Base-by-base conservation (phyloP, 2,113 vertebrate genomes). In the Tringa solitaria region DNA sequence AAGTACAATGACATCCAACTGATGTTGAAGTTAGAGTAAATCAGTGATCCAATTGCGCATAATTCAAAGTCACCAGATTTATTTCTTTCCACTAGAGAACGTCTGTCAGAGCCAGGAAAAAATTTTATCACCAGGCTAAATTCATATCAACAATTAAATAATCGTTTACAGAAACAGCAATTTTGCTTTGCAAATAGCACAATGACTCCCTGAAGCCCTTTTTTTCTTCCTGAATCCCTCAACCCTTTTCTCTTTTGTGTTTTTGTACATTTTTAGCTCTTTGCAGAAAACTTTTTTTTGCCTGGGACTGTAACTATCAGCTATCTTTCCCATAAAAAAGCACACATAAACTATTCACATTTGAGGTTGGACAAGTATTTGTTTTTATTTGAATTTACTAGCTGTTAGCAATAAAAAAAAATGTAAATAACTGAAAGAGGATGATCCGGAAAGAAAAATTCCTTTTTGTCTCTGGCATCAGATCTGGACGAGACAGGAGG, bases 111-210 rank as follows among this genome's bases (percentile, higher is more conserved):
- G 94, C 95, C 93, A 95, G 96, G 92, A 95, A 94, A 95, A 90
- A 82, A 84, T 93, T 96, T 96, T 96, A 97, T 96, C 94, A 95
- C 87, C 90, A 89, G 43, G 83, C 85, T 97, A 96, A 94, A 96
- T 89, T 94, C 94, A 96, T 95, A 96, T 95, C 95, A 97, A 94
- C 95, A 96, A 96, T 96, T 96, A 97, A 97, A 94, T 96, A 97
- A 96, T 96, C 74, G 0, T 95, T 93, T 96, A 96, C 92, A 95
- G 95, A 96, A 95, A 95, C 0, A 0, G 60, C 84, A 90, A 90
- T 81, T 95, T 97, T 87, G 61, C 59, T 92, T 97, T 95, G 81
- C 94, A 96, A 91, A 95, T 84, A 96, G 74, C 70, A 93, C 24
- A 80, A 86, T 84, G 84, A 95, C 87, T 96, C 94, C 96, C 94